Evolutionary conservation across 2,797 vertebrate genomes (phyloP).

Genomic region (Girardinus metallicus): DNA sequence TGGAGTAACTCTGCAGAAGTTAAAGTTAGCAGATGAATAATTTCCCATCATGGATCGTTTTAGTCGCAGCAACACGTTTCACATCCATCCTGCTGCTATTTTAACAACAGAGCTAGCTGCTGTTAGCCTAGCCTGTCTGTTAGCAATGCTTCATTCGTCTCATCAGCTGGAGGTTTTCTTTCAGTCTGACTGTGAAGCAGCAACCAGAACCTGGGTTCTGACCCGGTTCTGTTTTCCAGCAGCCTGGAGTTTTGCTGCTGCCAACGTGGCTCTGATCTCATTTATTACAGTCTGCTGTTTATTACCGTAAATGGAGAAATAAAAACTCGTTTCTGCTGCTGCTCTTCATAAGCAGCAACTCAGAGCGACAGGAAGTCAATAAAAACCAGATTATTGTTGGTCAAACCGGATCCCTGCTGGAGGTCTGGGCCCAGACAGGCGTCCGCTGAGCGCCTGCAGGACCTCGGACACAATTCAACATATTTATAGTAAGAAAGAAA

Average conservation of each 20-base stretch:
- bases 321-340: conserved; percentile 1
- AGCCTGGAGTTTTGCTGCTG: not conserved
- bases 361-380: conserved; percentile 65
- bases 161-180: not conserved
- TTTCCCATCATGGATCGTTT: not conserved
- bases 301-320: not conserved
- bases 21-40: not conserved
- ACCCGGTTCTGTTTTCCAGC: not conserved
- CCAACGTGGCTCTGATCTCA: not conserved
- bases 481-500: not conserved
- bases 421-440: not conserved
- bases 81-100: not conserved
- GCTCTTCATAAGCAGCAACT: conserved; percentile 55
- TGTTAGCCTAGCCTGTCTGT: not conserved
- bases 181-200: not conserved
- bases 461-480: not conserved
- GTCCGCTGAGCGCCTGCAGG: not conserved
- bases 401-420: conserved; percentile 43
- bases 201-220: not conserved
- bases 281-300: not conserved
- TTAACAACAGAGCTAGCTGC: not conserved
- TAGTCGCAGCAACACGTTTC: not conserved
- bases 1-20: not conserved
- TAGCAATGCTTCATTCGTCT: not conserved
- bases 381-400: conserved; percentile 60